Base-by-base conservation (phyloP, 1,140 invertebrate genomes). In the Nymphalis io region DNA sequence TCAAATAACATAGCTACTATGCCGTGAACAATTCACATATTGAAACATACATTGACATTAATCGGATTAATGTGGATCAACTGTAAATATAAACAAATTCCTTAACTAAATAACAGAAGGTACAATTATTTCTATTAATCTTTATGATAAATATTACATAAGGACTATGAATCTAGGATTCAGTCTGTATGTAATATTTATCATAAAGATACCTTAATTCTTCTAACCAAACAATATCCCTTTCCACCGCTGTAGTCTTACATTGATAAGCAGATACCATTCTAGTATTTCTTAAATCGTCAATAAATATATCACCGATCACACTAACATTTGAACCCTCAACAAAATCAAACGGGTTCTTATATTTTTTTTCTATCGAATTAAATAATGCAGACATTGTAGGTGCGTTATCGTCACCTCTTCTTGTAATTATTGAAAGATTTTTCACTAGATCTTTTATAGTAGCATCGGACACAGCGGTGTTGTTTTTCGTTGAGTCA, bases 121-220 rank as follows among this genome's bases (percentile, higher is more conserved):
- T 33, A 33, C 10, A 33, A 33, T 33, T 33, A 33, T 33, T 33
- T 33, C 27, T 33, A 33, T 33, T 33, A 33, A 0, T 33, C 5
- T 33, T 44, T 44, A 44, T 11, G 13, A 44, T 40, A 15, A 20
- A 40, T 48, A 18, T n/a, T n/a, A n/a, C n/a, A n/a, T n/a, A n/a
- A n/a, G n/a, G n/a, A n/a, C n/a, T n/a, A n/a, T n/a, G n/a, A n/a
- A n/a, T n/a, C n/a, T n/a, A n/a, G n/a, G n/a, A n/a, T n/a, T n/a
- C n/a, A n/a, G n/a, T 55, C 15, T 23, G 16, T 57, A 83, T 58
- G 84, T 90, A 91, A 82, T 78, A 90, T 53, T 86, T 90, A 38
- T 88, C 84, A 83, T 91, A 91, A 16, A 90, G 71, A 80, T 88
- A 88, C 60, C 73, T 79, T 0, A 91, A 68, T 64, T 91, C 89